These are phyloP conservation scores for Stylophora pistillata DNA, from an alignment of 64 coral and sea anemone genomes.

Conservation along the genomic window DNA sequence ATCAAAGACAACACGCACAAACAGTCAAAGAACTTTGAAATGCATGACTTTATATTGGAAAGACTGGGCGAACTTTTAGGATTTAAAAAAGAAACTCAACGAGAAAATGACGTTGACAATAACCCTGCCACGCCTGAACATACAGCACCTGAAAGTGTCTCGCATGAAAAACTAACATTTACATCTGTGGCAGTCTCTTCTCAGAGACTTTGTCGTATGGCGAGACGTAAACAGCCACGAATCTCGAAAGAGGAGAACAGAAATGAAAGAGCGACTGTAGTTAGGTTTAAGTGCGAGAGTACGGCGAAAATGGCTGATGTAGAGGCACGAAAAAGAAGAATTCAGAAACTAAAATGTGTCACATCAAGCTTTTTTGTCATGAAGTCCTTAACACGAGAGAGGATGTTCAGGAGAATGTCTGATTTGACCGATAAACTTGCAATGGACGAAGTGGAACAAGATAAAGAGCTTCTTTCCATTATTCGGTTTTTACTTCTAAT, in stretches of 20 bases:
- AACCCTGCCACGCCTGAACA: neutral
- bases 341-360: neutral
- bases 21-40: constrained; percentile 55
- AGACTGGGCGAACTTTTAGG: constrained; percentile 3
- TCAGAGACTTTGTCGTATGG: neutral
- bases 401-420: neutral
- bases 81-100: neutral
- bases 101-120: neutral
- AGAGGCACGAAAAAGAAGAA: neutral
- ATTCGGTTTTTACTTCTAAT: neutral
- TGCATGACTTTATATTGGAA: constrained; percentile 61
- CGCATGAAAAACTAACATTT: neutral
- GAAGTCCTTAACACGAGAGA: neutral
- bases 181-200: neutral
- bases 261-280: neutral
- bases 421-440: neutral
- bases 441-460: neutral
- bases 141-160: neutral
- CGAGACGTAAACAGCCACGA: neutral
- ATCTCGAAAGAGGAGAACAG: neutral
- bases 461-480: neutral
- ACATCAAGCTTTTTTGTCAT: neutral
- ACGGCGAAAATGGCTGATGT: neutral
- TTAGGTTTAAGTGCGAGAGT: neutral
- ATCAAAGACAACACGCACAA: constrained; percentile 8